Evolutionary conservation across 2,888 invertebrate genomes (phyloP), one percentile per base, ranked within the genome.

Genomic region (Thereva unica): DNA sequence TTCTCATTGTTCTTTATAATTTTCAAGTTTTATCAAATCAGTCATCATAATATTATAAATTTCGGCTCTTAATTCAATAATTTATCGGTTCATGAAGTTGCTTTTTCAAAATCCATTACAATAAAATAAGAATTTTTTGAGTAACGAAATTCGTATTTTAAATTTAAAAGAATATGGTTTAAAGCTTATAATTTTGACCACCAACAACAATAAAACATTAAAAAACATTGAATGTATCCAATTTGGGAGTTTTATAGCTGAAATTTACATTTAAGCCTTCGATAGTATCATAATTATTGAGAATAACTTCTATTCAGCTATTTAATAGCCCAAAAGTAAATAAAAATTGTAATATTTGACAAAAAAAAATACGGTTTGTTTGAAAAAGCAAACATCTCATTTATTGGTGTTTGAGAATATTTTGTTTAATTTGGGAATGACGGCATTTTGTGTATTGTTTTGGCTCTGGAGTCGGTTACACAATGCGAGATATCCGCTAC

Each of bases 401-500:
- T 59, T 66, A 57, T 66, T 68, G 66, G 63, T 68, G 66, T 68
- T 64, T 69, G 67, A 66, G 57, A 66, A 64, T 64, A 67, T 68
- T 68, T 68, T 70, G 66, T 70, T 70, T 68, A 65, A 69, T 71
- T 74, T 77, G 75, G 76, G 75, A 76, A 76, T 76, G 75, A 76
- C 73, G 74, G 72, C 74, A 75, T 75, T 76, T 76, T 76, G 72
- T 76, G 70, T 74, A 71, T 72, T 72, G 71, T 71, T 71, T 71
- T 72, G 71, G 72, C 71, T 76, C 75, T 76, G 75, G 85, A 94
- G 94, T 94, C 90, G 94, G 94, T 88, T 94, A 94, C 90, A 94
- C 94, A 87, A 94, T 93, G 93, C 91, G 91, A 88, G 94, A 94
- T 89, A 94, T 95, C 87, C 91, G 92, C 84, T 95, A 95, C 89